Evolutionary conservation across 2,113 vertebrate genomes (phyloP).

Genomic region (Chitala chitala): DNA sequence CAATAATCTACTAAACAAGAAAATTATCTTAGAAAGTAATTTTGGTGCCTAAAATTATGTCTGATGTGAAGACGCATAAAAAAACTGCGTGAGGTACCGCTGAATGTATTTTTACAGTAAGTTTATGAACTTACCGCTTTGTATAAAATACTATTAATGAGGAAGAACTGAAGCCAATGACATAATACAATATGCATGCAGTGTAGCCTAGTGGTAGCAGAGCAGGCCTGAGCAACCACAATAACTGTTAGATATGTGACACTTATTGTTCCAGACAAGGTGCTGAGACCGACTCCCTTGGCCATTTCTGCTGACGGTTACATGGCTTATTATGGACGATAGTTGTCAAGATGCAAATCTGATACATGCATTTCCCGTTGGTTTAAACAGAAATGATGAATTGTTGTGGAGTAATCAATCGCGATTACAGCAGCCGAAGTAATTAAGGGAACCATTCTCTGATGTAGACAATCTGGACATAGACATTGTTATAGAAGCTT

Average conservation of each 20-base stretch:
- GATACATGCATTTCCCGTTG: neutral
- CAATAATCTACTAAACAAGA: neutral
- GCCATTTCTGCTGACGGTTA: neutral
- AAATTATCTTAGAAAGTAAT: neutral
- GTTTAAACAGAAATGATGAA: neutral
- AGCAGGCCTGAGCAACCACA: conserved; percentile 2
- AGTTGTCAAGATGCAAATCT: neutral
- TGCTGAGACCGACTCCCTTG: conserved; percentile 1
- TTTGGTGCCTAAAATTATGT: neutral
- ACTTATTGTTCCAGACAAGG: conserved; percentile 5
- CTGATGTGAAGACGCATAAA: too few relatives aligned
- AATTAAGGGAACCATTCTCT: conserved; percentile 1
- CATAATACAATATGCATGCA: conserved; percentile 13
- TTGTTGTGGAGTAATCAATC: neutral
- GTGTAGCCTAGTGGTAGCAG: conserved; percentile 14
- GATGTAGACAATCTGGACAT: neutral
- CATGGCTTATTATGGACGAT: neutral
- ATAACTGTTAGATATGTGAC: neutral
- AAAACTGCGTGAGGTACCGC: too few relatives aligned
- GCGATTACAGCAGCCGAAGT: neutral
- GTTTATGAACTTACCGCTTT: too few relatives aligned
- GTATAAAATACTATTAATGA: too few relatives aligned
- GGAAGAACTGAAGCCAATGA: neutral
- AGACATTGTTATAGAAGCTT: neutral
- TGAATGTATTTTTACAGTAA: too few relatives aligned